These are phyloP conservation scores for Athalia cordata DNA, from an alignment of 2,888 invertebrate genomes.

Conservation along the genomic window DNA sequence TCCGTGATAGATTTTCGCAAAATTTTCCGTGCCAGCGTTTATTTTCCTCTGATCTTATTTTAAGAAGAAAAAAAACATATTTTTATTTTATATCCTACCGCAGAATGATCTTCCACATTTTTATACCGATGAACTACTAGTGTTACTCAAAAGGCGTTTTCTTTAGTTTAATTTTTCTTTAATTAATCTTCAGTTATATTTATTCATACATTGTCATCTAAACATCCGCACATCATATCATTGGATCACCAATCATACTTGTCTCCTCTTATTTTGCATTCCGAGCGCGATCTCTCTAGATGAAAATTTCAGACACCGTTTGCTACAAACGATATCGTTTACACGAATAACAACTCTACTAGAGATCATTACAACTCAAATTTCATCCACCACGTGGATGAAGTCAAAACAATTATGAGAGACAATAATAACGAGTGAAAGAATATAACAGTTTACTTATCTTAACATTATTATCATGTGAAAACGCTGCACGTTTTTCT, in stretches of 20 bases:
- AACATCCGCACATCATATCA: slow-evolving; percentile 16
- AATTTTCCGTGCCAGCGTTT: neutral
- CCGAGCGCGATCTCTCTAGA: neutral
- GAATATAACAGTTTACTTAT: neutral
- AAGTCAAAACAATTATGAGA: neutral
- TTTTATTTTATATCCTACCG: too few relatives aligned
- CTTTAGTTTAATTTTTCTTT: neutral
- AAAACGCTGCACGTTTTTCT: slow-evolving; percentile 6
- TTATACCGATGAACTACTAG: too few relatives aligned
- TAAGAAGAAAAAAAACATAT: neutral
- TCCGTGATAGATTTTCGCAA: neutral
- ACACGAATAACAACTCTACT: neutral
- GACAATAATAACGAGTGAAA: neutral
- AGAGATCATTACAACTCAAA: neutral
- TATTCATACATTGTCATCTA: slow-evolving; percentile 5
- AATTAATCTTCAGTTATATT: neutral
- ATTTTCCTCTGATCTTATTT: neutral
- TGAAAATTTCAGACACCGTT: neutral
- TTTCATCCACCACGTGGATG: too few relatives aligned
- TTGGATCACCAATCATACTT: slow-evolving; percentile 47
- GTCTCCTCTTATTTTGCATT: slow-evolving; percentile 53
- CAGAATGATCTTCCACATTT: too few relatives aligned
- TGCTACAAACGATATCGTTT: neutral
- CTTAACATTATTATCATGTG: neutral
- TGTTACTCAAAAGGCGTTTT: neutral